phyloP scores from a whole-genome alignment of 1,140 invertebrate genomes.

The Solenopsis fugax region DNA sequence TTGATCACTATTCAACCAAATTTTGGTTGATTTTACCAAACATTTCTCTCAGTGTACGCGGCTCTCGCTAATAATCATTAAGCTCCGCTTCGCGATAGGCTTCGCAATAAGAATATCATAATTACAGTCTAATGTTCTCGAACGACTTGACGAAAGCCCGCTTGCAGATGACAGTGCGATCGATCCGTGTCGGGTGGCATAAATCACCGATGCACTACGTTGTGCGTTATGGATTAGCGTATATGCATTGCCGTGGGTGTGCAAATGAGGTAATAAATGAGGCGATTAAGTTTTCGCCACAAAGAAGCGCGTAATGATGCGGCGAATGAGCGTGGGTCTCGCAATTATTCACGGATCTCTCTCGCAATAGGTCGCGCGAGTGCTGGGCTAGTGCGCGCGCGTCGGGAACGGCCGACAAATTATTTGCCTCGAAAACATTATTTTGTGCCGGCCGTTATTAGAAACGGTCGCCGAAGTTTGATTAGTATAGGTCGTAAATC shows the following conservation, averaged over 20 bases:
- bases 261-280: constrained; percentile 58
- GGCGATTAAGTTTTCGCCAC: constrained; percentile 37
- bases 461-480: constrained; percentile 46
- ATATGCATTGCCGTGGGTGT: constrained; percentile 49
- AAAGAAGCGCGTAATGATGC: constrained; percentile 58
- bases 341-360: constrained; percentile 56
- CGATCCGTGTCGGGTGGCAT: constrained; percentile 46
- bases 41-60: no score
- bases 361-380: constrained; percentile 36
- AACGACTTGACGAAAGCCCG: constrained; percentile 37
- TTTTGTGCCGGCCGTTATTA: constrained; percentile 62
- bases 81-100: background rate
- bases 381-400: no score
- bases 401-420: constrained; percentile 24
- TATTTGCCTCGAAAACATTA: constrained; percentile 34
- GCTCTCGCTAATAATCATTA: background rate
- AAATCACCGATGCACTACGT: constrained; percentile 45
- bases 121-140: constrained; percentile 18
- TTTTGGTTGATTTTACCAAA: no score
- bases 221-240: constrained; percentile 35
- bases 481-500: constrained; percentile 63
- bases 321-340: constrained; percentile 31
- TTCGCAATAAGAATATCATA: background rate
- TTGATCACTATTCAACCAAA: no score
- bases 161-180: constrained; percentile 37